Evolutionary conservation across 2,113 vertebrate species (phyloP).

Genomic region (Sceloporus tristichus): DNA sequence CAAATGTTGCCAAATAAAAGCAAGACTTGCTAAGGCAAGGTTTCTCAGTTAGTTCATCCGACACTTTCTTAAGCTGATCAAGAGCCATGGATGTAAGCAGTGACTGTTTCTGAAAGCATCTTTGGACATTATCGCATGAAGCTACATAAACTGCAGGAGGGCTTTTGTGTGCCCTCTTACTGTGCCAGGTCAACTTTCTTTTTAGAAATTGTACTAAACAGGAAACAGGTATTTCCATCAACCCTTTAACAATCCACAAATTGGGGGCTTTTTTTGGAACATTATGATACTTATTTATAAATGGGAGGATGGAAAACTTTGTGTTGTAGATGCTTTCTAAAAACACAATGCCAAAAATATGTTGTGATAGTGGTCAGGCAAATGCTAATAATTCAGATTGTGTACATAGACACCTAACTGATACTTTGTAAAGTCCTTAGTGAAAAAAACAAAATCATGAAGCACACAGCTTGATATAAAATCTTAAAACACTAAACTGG

Average conservation of each 20-base stretch:
- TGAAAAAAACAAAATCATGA: slow-evolving; percentile 14
- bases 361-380: not conserved
- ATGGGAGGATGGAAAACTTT: not conserved
- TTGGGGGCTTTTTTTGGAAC: too few species aligned
- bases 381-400: not conserved
- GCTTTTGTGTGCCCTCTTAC: not conserved
- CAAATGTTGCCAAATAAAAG: slow-evolving; percentile 45
- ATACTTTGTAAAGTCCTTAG: slow-evolving; percentile 29
- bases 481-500: slow-evolving; percentile 22
- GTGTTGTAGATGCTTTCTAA: too few species aligned
- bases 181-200: not conserved
- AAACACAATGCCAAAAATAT: slow-evolving; percentile 3
- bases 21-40: slow-evolving; percentile 52
- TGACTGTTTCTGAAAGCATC: not conserved
- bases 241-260: too few species aligned
- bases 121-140: not conserved
- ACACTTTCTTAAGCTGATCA: slow-evolving; percentile 14
- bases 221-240: not conserved
- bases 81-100: not conserved
- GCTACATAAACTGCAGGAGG: not conserved
- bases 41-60: slow-evolving; percentile 41
- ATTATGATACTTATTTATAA: not conserved
- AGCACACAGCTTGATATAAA: slow-evolving; percentile 36
- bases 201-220: not conserved
- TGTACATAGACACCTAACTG: not conserved